A percentile compares a stretch with the other conserved stretches of the same genome.
Evolutionary conservation across 1,140 invertebrate genomes (phyloP).

Genomic region (Saccostrea glomerata): DNA sequence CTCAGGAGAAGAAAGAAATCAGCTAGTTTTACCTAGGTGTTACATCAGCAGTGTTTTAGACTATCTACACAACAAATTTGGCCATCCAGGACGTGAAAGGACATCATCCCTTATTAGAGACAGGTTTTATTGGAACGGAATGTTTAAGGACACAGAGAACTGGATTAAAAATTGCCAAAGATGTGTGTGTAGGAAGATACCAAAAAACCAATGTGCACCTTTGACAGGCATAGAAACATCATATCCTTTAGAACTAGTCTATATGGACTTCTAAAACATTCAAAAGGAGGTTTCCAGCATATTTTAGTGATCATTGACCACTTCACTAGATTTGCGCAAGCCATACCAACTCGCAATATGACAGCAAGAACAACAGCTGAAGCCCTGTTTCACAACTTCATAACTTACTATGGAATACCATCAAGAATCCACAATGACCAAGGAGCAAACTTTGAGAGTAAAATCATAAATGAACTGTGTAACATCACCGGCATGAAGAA

Average conservation of each 20-base stretch:
- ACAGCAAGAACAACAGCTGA: no score
- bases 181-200: neutral
- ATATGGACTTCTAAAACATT: neutral
- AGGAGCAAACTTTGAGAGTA: no score
- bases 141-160: neutral
- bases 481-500: no score
- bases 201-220: neutral
- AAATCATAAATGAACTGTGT: no score
- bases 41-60: neutral
- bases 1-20: neutral
- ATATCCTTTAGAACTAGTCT: constrained; percentile 9
- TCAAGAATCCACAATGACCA: no score
- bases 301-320: neutral
- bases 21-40: neutral
- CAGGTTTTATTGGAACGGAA: constrained; percentile 8
- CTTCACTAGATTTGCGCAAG: neutral
- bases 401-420: no score
- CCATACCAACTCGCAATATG: no score
- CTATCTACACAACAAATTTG: neutral
- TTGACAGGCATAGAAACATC: neutral
- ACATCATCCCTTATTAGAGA: neutral
- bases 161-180: neutral
- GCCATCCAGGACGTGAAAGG: neutral
- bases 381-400: no score
- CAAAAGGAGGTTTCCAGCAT: constrained; percentile 7